Evolutionary conservation across 37 sponge, comb jelly and placozoan species (phyloP), one percentile per base, ranked within the genome.

Genomic region (Halichondria panicea): DNA sequence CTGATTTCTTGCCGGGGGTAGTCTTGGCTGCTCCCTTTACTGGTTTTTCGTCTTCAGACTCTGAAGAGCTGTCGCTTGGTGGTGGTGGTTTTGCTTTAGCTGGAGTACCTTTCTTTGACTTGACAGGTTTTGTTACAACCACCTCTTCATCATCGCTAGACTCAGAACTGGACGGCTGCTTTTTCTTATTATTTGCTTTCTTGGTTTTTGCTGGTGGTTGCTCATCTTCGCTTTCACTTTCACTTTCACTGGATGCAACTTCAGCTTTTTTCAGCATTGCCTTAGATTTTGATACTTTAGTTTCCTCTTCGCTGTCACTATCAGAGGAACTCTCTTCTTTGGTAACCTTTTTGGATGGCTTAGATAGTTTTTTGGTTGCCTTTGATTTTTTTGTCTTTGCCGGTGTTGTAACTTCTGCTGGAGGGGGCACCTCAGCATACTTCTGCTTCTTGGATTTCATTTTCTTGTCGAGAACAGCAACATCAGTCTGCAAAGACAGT

Each of bases 101-200:
- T 1, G 22, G 44, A 2, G 71, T 19, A 5, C 24, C 45, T 45
- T 68, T 68, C 69, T 68, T 68, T 2, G 69, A n/a, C 69, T 68
- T 21, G 7, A 45, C 43, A 43, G 69, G 7, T n/a, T 59, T 59
- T 8, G 8, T n/a, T 59, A 25, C 61, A 18, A 59, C 61, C 27
- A 8, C 61, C 7, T n/a, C 27, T n/a, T 7, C 8, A 8, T 59
- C 61, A 24, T 59, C 28, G 24, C 27, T 8, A 25, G 61, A n/a
- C 24, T 22, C 7, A 12, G 7, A 7, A 13, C 28, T n/a, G 8
- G 61, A 25, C 28, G 11, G 24, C 28, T 59, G 24, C 61, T n/a
- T 25, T 7, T n/a, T 7, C 61, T n/a, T 59, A 7, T 13, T 59
- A 8, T 59, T 59, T 18, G 27, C 27, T 59, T 24, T 59, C 9